These are phyloP conservation scores for Gallinago paraguaiae DNA, from an alignment of 2,113 vertebrate species.

Conservation along the genomic window DNA sequence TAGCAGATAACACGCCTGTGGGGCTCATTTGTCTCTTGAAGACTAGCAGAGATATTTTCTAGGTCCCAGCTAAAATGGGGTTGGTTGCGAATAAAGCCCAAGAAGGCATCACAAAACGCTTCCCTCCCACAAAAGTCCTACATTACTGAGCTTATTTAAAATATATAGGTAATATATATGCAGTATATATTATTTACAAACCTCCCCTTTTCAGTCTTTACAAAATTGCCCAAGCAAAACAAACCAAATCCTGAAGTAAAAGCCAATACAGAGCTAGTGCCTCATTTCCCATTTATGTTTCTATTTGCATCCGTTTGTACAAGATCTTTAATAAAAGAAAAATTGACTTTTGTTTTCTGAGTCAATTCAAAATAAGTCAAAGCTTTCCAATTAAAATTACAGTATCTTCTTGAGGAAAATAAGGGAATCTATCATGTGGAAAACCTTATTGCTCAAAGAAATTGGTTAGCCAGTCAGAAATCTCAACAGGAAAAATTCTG, in stretches of 20 bases:
- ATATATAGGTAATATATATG: fast-evolving
- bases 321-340: slow-evolving; percentile 12
- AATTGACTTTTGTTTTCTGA: slow-evolving; percentile 19
- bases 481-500: slow-evolving; percentile 6
- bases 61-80: not conserved
- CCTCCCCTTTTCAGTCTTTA: not conserved
- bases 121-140: not conserved
- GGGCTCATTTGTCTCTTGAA: not conserved
- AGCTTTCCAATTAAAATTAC: slow-evolving; percentile 55
- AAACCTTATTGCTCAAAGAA: slow-evolving; percentile 29
- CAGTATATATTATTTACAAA: not conserved
- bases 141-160: not conserved
- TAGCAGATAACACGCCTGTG: not conserved
- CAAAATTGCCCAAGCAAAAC: not conserved
- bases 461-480: slow-evolving; percentile 45
- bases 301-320: not conserved
- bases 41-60: not conserved
- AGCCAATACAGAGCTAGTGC: not conserved
- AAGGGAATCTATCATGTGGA: slow-evolving; percentile 39
- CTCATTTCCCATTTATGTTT: not conserved
- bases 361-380: not conserved
- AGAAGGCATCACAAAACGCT: not conserved
- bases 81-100: not conserved
- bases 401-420: slow-evolving; percentile 36
- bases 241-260: not conserved